Evolutionary conservation across 2,113 vertebrate species (phyloP).

Genomic region (Chinchilla lanigera): DNA sequence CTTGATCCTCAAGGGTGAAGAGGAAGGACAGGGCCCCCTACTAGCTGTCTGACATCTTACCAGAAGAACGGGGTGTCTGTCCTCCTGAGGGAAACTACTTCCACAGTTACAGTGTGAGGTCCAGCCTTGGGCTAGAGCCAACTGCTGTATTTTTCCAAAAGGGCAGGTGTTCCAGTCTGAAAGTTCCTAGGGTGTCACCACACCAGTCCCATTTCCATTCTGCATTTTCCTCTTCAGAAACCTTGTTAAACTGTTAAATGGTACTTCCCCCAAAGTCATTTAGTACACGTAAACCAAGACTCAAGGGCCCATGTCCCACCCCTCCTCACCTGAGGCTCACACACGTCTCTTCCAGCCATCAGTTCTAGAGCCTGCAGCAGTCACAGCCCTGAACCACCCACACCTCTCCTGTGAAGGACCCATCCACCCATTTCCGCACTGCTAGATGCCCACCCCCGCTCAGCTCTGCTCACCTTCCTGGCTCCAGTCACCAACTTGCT

Average conservation of each 20-base stretch:
- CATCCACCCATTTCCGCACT: neutral
- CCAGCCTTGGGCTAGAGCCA: too few species aligned
- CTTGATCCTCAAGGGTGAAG: neutral
- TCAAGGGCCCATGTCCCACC: neutral
- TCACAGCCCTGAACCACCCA: neutral
- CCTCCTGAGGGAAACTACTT: neutral
- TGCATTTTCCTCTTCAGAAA: neutral
- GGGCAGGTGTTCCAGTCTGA: neutral
- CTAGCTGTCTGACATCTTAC: neutral
- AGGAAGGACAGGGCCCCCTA: neutral
- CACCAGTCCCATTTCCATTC: neutral
- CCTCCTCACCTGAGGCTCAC: neutral
- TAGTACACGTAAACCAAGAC: neutral
- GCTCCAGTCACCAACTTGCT: neutral
- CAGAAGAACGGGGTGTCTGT: neutral
- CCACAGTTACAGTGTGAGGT: neutral
- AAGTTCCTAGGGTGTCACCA: neutral
- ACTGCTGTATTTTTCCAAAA: neutral
- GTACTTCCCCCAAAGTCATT: neutral
- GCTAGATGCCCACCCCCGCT: neutral
- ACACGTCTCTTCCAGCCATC: neutral
- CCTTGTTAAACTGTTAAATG: neutral
- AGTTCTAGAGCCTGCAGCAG: neutral
- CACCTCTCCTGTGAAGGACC: neutral
- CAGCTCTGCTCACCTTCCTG: neutral